These are phyloP conservation scores for Alca torda DNA, from an alignment of 2,797 vertebrate genomes.

Conservation along the genomic window DNA sequence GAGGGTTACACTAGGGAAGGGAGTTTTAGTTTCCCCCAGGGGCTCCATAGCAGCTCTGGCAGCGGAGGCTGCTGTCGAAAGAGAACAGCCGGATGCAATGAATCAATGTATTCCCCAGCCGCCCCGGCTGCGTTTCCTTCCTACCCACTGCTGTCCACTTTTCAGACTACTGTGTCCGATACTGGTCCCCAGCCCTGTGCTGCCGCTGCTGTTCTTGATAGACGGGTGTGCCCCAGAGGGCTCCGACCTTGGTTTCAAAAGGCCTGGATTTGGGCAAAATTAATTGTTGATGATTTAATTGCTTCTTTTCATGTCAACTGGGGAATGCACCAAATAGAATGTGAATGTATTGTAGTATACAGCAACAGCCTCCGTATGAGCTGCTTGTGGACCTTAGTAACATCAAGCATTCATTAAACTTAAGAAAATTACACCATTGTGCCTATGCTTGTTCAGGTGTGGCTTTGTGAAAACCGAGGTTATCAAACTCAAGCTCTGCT, in stretches of 20 bases:
- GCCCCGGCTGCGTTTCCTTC: not conserved
- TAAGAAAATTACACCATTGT: not conserved
- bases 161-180: not conserved
- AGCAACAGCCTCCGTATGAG: not conserved
- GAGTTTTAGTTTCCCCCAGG: slow-evolving; percentile 26
- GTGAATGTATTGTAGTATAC: not conserved
- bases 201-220: not conserved
- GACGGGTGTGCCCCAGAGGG: not conserved
- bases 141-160: not conserved
- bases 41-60: slow-evolving; percentile 23
- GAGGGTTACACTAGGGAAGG: slow-evolving; percentile 37
- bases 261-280: not conserved
- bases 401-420: not conserved
- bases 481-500: not conserved
- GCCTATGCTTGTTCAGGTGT: not conserved
- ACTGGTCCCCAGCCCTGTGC: not conserved
- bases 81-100: slow-evolving; percentile 55
- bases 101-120: slow-evolving; percentile 54
- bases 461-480: not conserved
- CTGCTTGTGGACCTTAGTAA: not conserved
- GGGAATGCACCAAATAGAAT: not conserved
- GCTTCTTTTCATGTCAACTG: not conserved
- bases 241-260: not conserved
- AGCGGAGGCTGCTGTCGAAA: slow-evolving; percentile 50
- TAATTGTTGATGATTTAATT: not conserved